Conservation (phyloP, 2,888 invertebrate species). For the Scaptodrosophila latifasciaeformis region DNA sequence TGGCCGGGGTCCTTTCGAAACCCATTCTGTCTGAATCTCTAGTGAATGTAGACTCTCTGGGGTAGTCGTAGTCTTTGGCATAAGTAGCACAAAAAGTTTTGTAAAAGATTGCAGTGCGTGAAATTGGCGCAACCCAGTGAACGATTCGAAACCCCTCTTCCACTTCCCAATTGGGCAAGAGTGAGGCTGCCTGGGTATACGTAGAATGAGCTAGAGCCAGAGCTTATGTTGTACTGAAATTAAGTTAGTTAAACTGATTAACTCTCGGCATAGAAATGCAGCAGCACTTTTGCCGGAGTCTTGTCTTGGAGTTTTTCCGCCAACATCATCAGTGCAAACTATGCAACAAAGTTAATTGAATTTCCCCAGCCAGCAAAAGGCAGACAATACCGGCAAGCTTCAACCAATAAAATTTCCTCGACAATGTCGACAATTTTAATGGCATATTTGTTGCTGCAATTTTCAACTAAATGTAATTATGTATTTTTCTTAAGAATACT, state of each 20-base stretch:
- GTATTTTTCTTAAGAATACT: slow-evolving; percentile 9
- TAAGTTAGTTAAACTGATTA: slow-evolving; percentile 65
- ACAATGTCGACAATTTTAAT: slow-evolving; percentile 42
- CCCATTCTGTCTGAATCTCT: no score
- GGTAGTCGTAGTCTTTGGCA: slow-evolving; percentile 8
- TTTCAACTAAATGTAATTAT: slow-evolving; percentile 57
- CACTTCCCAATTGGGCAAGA: background rate
- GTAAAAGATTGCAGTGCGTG: slow-evolving; percentile 48
- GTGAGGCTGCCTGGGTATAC: slow-evolving; percentile 12
- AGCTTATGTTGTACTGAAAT: no score
- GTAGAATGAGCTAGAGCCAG: no score
- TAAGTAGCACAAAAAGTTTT: slow-evolving; percentile 31
- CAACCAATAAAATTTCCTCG: slow-evolving; percentile 34
- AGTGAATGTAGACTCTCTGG: no score
- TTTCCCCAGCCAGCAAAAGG: slow-evolving; percentile 19
- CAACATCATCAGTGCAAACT: slow-evolving; percentile 5
- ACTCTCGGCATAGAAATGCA: slow-evolving; percentile 54
- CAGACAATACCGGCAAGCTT: background rate
- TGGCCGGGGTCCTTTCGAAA: no score
- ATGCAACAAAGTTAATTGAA: slow-evolving; percentile 43
- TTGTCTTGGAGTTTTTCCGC: slow-evolving; percentile 11
- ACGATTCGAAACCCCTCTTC: background rate
- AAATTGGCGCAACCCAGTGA: slow-evolving; percentile 40
- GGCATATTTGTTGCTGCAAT: slow-evolving; percentile 38
- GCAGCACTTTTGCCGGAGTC: slow-evolving; percentile 40